These are phyloP conservation scores for Pipra filicauda DNA, from an alignment of 2,113 vertebrate species.

Conservation along the genomic window DNA sequence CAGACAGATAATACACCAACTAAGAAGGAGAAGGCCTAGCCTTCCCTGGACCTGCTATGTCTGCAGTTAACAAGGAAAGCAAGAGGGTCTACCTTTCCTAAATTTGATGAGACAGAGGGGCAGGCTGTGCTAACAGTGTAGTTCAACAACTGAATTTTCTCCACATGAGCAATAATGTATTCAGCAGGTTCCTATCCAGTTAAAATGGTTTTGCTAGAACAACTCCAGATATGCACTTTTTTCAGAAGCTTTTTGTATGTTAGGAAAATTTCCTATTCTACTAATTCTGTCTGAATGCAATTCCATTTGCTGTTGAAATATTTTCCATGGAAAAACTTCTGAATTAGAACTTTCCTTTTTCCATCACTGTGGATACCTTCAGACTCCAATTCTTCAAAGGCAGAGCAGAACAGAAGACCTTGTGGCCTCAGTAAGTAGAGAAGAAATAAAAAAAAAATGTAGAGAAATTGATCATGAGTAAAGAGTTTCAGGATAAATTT, in stretches of 20 bases:
- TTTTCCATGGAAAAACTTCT: background rate
- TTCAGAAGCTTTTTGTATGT: background rate
- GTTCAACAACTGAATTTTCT: background rate
- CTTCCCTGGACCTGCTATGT: background rate
- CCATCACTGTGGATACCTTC: background rate
- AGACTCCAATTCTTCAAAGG: background rate
- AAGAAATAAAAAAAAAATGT: background rate
- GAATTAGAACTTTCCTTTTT: background rate
- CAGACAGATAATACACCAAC: background rate
- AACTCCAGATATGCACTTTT: background rate
- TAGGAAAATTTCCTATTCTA: background rate
- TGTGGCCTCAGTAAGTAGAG: background rate
- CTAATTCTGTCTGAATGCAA: background rate
- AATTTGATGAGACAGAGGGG: background rate
- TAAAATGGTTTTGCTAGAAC: background rate
- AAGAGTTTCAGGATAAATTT: background rate
- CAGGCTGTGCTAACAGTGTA: background rate
- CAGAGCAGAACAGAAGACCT: background rate
- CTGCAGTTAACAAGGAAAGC: background rate
- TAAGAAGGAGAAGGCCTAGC: background rate
- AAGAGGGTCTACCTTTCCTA: background rate
- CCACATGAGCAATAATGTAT: background rate
- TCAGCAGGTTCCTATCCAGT: background rate
- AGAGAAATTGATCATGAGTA: background rate
- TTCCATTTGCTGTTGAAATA: background rate